phyloP scores from a whole-genome alignment of 2,888 invertebrate genomes.

The Yponomeuta sedellus region DNA sequence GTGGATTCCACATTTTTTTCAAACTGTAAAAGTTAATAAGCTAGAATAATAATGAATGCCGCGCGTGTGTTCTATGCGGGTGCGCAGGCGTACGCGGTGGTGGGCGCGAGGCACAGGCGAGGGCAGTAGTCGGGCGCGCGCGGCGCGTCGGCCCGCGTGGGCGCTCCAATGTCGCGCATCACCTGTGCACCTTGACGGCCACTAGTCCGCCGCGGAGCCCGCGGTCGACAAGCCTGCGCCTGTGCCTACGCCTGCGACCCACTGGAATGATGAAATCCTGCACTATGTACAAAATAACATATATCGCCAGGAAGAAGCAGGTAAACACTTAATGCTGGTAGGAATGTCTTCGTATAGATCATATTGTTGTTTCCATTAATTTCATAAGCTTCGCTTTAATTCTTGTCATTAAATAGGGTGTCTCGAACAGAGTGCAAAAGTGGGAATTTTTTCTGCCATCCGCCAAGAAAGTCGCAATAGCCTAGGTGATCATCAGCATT shows the following conservation, averaged over 20 bases:
- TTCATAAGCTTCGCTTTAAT: neutral
- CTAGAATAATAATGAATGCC: conserved; percentile 51
- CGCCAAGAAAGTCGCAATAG: conserved; percentile 54
- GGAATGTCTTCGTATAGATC: conserved; percentile 19
- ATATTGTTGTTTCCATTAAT: conserved; percentile 27
- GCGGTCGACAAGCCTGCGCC: conserved; percentile 22
- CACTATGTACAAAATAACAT: conserved; percentile 70
- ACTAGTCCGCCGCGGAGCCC: neutral
- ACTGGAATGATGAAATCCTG: conserved; percentile 55
- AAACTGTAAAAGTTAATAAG: conserved; percentile 64
- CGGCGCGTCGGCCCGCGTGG: conserved; percentile 26
- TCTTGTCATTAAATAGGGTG: conserved; percentile 26
- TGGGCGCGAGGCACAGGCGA: conserved; percentile 8
- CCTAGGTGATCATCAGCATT: conserved; percentile 87
- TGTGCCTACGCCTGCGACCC: conserved; percentile 27
- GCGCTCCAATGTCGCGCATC: conserved; percentile 17
- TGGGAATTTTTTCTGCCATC: conserved; percentile 31
- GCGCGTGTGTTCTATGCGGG: conserved; percentile 43
- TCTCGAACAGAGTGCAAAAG: conserved; percentile 40
- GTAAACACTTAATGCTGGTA: conserved; percentile 36
- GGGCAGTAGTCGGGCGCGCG: conserved; percentile 21
- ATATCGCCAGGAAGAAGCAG: conserved; percentile 62
- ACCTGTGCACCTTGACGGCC: neutral
- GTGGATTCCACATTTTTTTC: conserved; percentile 47
- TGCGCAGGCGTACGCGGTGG: conserved; percentile 33